phyloP scores from a whole-genome alignment of 1,140 invertebrate genomes.

The Matsumurasca onukii region DNA sequence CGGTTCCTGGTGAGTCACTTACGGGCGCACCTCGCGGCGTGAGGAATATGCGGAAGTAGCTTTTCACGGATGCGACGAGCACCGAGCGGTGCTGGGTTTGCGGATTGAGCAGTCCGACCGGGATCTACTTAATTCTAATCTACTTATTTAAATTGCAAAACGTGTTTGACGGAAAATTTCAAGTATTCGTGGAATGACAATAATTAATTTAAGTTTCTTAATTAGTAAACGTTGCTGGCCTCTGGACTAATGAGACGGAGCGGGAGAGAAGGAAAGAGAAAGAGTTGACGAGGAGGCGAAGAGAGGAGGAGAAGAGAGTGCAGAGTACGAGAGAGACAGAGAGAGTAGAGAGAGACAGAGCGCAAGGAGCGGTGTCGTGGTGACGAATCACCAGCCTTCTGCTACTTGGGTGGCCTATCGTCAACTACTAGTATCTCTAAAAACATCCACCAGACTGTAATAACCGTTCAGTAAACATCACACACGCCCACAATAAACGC shows the following conservation, averaged over 20 bases:
- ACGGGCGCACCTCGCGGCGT: too few species aligned
- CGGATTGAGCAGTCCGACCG: slow-evolving; percentile 12
- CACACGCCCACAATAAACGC: slow-evolving; percentile 30
- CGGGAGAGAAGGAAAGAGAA: slow-evolving; percentile 25
- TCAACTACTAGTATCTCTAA: slow-evolving; percentile 27
- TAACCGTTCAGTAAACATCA: slow-evolving; percentile 32
- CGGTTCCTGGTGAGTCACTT: too few species aligned
- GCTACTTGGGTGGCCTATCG: slow-evolving; percentile 28
- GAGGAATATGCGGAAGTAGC: too few species aligned
- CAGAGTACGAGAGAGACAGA: slow-evolving; percentile 13
- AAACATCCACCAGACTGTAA: slow-evolving; percentile 25
- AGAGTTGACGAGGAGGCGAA: neutral
- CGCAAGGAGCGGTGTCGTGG: slow-evolving; percentile 16
- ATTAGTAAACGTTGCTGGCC: slow-evolving; percentile 19
- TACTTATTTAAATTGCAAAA: slow-evolving; percentile 25
- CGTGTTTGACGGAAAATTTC: slow-evolving; percentile 23
- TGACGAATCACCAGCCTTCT: slow-evolving; percentile 21
- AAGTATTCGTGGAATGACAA: slow-evolving; percentile 26
- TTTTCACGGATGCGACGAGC: too few species aligned
- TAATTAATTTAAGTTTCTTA: slow-evolving; percentile 27
- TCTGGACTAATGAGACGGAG: slow-evolving; percentile 16
- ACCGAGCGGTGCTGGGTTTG: too few species aligned
- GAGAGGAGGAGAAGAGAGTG: neutral
- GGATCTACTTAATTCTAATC: slow-evolving; percentile 26
- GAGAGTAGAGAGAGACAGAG: slow-evolving; percentile 27